Base-by-base conservation (phyloP, 2,113 vertebrate species). In the Actenoides hombroni region DNA sequence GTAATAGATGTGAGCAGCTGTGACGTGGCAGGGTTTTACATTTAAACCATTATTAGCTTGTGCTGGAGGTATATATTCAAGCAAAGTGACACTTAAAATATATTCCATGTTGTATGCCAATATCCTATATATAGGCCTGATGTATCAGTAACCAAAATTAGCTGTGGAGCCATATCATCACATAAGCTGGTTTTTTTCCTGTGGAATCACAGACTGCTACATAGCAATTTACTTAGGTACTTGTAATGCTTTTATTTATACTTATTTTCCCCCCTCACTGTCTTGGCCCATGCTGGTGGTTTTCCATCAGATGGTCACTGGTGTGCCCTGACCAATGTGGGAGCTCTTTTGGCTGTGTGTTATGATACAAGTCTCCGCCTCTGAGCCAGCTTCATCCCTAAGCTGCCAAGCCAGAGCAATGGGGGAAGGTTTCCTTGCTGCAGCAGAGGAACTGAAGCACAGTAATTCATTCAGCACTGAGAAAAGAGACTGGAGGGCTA, bases 1-100 rank as follows among this genome's bases (percentile, higher is more conserved):
- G 79, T 94, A 94, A 91, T 95, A 74, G 81, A 95, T 88, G 59
- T 83, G 82, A 96, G 77, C 86, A 94, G 92, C 91, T 97, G 87
- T 95, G 77, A 92, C 46, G 44, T 86, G 82, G 89, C 67, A 85
- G 40, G 69, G 70, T 68, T 95, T 94, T 95, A 63, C 28, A 57
- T 87, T 85, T 76, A 86, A 88, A 73, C 90, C 89, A 89, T 93
- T 97, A 96, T 91, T 96, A 97, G 87, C 82, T 61, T 90, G 63
- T 88, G 82, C 63, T 91, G 64, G 56, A 93, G 94, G 61, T 69
- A 63, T 1, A 76, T 76, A 88, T 80, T 94, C 57, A 91, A 90
- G 84, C 10, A 69, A 79, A 96, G 37, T 53, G 35, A 44, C 74
- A 80, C 78, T 87, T 95, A 65, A 71, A 75, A 71, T 92, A 57